Conservation (phyloP, 1,140 invertebrate species). For the Lethocerus indicus region DNA sequence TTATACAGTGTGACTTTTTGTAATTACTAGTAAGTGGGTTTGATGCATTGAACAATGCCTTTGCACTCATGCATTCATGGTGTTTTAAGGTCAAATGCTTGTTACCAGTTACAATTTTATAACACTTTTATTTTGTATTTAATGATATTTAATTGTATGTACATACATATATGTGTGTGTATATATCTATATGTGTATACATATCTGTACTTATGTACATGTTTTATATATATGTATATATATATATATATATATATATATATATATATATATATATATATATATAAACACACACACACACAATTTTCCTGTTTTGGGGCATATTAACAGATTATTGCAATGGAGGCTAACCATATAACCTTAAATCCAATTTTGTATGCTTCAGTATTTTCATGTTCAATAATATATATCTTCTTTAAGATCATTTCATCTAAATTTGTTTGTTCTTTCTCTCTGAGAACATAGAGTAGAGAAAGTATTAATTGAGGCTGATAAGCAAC, state of each 20-base stretch:
- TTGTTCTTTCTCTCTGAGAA: too few relatives aligned
- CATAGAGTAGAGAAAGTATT: too few relatives aligned
- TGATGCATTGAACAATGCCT: background rate
- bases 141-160: background rate
- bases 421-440: too few relatives aligned
- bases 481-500: too few relatives aligned
- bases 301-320: too few relatives aligned
- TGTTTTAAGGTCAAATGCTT: too few relatives aligned
- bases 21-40: background rate
- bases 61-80: too few relatives aligned
- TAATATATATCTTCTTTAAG: too few relatives aligned
- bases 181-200: background rate
- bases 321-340: too few relatives aligned
- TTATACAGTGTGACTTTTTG: background rate
- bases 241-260: background rate
- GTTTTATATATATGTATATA: background rate
- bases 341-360: constrained; percentile 4
- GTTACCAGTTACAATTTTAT: constrained; percentile 2
- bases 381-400: too few relatives aligned
- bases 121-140: constrained; percentile 1
- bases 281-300: too few relatives aligned
- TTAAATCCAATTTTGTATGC: background rate
- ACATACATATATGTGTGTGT: background rate
- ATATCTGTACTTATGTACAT: too few relatives aligned
- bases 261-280: background rate